Evolutionary conservation across 2,888 invertebrate genomes (phyloP), one percentile per base, ranked within the genome.

Genomic region (Tromatobia lineatoria): DNA sequence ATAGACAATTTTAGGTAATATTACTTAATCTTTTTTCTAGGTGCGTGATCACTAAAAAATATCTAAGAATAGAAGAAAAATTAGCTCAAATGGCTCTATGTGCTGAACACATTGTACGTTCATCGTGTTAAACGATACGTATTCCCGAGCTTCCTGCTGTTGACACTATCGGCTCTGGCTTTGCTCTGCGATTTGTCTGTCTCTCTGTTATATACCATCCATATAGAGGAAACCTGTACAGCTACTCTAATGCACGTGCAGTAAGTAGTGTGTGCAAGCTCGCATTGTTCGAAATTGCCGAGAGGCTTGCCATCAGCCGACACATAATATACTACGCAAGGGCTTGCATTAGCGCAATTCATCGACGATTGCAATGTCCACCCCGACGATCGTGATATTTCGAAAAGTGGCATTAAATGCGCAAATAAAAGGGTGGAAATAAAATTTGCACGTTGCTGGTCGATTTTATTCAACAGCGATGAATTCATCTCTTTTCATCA

Each of bases 161-260:
- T 84, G 84, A 84, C 84, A 81, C 81, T 84, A 84, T 84, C 84
- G 78, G 74, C 29, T 38, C 23, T 57, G 70, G 81, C 74, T 77
- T 78, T 59, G 73, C 69, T 80, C 74, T 66, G 70, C 84, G 74
- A 84, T 84, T 84, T 81, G 81, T 84, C 84, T 78, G 76, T 64
- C 69, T 70, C 75, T 34, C 81, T 69, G 73, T 74, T 84, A 77
- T 78, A 61, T 73, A 74, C 47, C 20, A 47, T 45, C 61, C 69
- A 59, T 57, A 82, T 74, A 78, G 50, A 18, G 57, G 25, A 57
- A 57, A 23, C 25, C 57, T 13, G 57, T 25, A 25, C 25, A 25
- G 57, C 57, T 25, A 25, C 57, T 57, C 57, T 57, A 57, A 57
- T 57, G 57, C 57, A 25, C 57, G 25, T 67, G 59, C 52, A 74